Evolutionary conservation across 2,797 vertebrate genomes (phyloP).

Genomic region (Dermochelys coriacea): DNA sequence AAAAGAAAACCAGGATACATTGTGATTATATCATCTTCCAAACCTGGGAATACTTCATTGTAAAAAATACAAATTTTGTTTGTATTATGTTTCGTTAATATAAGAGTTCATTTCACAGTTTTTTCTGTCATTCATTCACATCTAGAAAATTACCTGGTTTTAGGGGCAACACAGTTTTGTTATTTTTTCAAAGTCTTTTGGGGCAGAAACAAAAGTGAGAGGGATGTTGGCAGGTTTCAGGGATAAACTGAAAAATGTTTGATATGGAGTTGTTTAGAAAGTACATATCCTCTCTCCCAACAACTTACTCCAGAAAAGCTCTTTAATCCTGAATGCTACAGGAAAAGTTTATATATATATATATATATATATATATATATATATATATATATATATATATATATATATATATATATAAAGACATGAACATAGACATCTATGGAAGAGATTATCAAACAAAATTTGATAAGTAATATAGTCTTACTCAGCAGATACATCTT

Average conservation of each 20-base stretch:
- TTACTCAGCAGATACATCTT: background rate
- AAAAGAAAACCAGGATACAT: conserved; percentile 5
- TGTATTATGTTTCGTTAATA: conserved; percentile 22
- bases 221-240: conserved; percentile 37
- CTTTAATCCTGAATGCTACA: conserved; percentile 43
- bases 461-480: conserved; percentile 30
- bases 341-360: too few relatives aligned
- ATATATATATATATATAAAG: background rate
- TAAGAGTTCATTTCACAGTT: background rate
- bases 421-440: conserved; percentile 3
- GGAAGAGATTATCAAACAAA: conserved; percentile 38
- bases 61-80: background rate
- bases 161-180: background rate
- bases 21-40: conserved; percentile 12
- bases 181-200: conserved; percentile 40
- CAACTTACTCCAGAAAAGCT: conserved; percentile 35
- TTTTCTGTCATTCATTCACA: background rate
- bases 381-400: too few relatives aligned
- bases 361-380: too few relatives aligned
- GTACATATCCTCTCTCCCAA: background rate
- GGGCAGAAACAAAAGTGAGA: conserved; percentile 29
- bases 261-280: conserved; percentile 7
- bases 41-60: conserved; percentile 31
- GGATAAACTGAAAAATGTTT: background rate
- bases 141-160: conserved; percentile 44